Evolutionary conservation across 2,888 invertebrate species (phyloP), one percentile per base, ranked within the genome.

Genomic region (Lasioglossum marginatum): DNA sequence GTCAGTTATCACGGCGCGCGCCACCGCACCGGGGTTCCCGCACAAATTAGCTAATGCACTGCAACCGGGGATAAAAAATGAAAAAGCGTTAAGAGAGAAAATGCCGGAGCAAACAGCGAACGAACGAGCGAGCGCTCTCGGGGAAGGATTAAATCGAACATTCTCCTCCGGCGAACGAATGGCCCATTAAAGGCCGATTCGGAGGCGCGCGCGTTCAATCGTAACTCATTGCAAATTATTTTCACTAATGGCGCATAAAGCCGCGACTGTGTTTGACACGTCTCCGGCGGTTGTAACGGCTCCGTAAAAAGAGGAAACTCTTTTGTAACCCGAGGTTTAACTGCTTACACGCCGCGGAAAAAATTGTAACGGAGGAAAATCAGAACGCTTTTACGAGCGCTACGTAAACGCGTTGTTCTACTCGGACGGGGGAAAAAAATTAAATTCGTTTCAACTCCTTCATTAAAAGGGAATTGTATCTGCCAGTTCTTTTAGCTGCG

Each of bases 151-250:
- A 75, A 79, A 75, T 85, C 27, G 52, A 84, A 76, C 52, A 40
- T 31, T 48, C 37, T 34, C 23, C n/a, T 31, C 4, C 27, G 4
- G 23, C 60, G 80, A 77, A 71, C 71, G 57, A 79, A 70, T 83
- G 60, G 74, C 19, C 78, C 70, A 60, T 75, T 79, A 76, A 84
- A 19, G 23, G 34, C 4, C 63, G 71, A 72, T 31, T 19, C 31
- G 57, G 63, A 83, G 79, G 71, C 48, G 73, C 52, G 73, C 60
- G 40, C 45, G 68, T 77, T 45, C 52, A 76, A 60, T 81, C 89
- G 85, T 87, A 82, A 87, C 78, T 81, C 73, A 66, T 79, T 89
- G 76, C 66, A 79, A 83, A 74, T 86, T 83, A 89, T 81, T 82
- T 78, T 60, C 45, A 68, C 60, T 83, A 78, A 77, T 66, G 76